A percentile compares a stretch with the other conserved stretches of the same genome.
Conservation (phyloP, 2,888 invertebrate genomes). For the Xestia c-nigrum region DNA sequence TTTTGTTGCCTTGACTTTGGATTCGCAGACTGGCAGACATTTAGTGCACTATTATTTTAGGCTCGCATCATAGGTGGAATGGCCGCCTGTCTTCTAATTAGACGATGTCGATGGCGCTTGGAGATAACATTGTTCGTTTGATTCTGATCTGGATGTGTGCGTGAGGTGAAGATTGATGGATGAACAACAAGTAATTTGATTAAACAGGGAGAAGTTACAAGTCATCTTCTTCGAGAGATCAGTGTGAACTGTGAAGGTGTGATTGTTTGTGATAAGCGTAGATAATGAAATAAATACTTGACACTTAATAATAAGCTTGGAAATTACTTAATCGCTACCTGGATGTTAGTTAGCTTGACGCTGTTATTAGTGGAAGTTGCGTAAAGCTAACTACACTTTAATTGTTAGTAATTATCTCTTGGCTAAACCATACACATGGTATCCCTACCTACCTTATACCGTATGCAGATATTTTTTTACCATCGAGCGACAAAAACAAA, state of each 20-base stretch:
- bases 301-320: constrained; percentile 38
- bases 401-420: constrained; percentile 33
- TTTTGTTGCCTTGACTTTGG: constrained; percentile 86
- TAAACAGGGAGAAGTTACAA: constrained; percentile 41
- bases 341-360: constrained; percentile 20
- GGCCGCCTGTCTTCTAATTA: constrained; percentile 79
- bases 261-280: constrained; percentile 37
- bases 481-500: constrained; percentile 59
- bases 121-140: constrained; percentile 66
- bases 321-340: constrained; percentile 28
- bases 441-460: constrained; percentile 5
- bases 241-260: constrained; percentile 26
- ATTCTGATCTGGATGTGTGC: constrained; percentile 56
- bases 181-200: constrained; percentile 51
- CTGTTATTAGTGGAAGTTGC: constrained; percentile 40
- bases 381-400: constrained; percentile 37
- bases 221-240: constrained; percentile 28
- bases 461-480: constrained; percentile 45
- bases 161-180: constrained; percentile 56
- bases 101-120: constrained; percentile 74
- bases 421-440: background rate
- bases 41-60: constrained; percentile 83
- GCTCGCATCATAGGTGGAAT: constrained; percentile 77
- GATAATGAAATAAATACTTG: constrained; percentile 50
- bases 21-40: constrained; percentile 87